Percentiles rank a stretch among this genome's conserved stretches.
Evolutionary conservation across 2,797 vertebrate species (phyloP).

Genomic region (Poeciliopsis turneri): DNA sequence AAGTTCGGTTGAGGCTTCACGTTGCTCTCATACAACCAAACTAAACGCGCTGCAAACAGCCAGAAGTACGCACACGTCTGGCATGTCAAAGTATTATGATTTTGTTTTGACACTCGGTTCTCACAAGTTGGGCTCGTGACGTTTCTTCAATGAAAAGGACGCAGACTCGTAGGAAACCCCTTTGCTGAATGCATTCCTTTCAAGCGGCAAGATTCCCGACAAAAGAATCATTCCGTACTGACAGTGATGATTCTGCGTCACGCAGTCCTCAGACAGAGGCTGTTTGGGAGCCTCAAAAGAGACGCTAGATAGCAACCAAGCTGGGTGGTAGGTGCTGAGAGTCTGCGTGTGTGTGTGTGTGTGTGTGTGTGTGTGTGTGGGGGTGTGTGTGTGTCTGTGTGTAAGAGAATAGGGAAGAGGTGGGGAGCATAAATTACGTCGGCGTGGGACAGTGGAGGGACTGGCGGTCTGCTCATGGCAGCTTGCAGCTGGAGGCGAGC

Average conservation of each 20-base stretch:
- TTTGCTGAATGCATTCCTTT: not conserved
- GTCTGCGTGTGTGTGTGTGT: constrained; percentile 1
- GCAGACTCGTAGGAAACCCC: not conserved
- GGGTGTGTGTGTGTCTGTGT: not conserved
- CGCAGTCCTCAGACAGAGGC: constrained; percentile 27
- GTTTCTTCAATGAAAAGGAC: not conserved
- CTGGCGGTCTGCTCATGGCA: constrained; percentile 63
- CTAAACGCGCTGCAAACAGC: not conserved
- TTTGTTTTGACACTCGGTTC: not conserved
- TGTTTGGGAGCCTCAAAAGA: constrained; percentile 57
- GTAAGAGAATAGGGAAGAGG: constrained; percentile 16
- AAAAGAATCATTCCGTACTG: constrained; percentile 1
- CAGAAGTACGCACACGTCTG: not conserved
- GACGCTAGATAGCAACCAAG: constrained; percentile 86
- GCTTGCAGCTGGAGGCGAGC: constrained; percentile 76
- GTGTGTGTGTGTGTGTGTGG: not conserved
- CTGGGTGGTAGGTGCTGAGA: constrained; percentile 50
- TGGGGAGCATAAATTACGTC: constrained; percentile 66
- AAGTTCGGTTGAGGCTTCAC: not conserved
- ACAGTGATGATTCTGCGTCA: constrained; percentile 63
- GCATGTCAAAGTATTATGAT: too few species aligned
- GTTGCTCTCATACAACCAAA: not conserved
- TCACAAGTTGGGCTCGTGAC: too few species aligned
- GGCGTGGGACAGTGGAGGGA: constrained; percentile 71
- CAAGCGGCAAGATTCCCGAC: not conserved